These are phyloP conservation scores for Drosophila guanche DNA, from an alignment of 1,140 invertebrate genomes.

Conservation along the genomic window DNA sequence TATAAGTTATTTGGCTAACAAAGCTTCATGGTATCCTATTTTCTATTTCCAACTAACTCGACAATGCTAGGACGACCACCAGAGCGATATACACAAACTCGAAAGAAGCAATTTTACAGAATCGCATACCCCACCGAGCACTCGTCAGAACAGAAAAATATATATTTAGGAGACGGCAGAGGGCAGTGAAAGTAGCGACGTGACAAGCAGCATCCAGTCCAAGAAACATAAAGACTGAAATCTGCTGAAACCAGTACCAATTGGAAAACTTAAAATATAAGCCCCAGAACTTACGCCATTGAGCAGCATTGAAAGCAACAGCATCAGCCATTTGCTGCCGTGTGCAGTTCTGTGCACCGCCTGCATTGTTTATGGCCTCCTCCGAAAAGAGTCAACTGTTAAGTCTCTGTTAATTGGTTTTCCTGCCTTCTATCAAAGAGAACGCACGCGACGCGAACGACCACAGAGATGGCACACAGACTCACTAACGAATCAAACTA, in stretches of 20 bases:
- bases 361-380: conserved; percentile 53
- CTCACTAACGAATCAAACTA: conserved; percentile 28
- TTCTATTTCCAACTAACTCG: neutral
- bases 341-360: conserved; percentile 69
- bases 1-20: conserved; percentile 1
- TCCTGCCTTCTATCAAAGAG: neutral
- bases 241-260: conserved; percentile 36
- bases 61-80: neutral
- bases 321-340: conserved; percentile 60
- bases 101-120: conserved; percentile 36
- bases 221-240: conserved; percentile 23
- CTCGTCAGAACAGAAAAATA: conserved; percentile 35
- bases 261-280: conserved; percentile 70
- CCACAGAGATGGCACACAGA: conserved; percentile 2
- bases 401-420: conserved; percentile 42
- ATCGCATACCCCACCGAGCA: conserved; percentile 53
- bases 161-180: conserved; percentile 44
- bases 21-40: conserved; percentile 10
- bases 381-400: conserved; percentile 9
- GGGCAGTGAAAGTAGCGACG: too few relatives aligned
- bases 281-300: conserved; percentile 75
- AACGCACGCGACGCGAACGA: conserved; percentile 15
- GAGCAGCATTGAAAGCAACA: conserved; percentile 69
- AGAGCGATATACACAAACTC: neutral
- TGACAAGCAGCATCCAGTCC: conserved; percentile 12